These are phyloP conservation scores for Phataginus tetradactyla DNA, from an alignment of 2,797 vertebrate species.

Conservation along the genomic window DNA sequence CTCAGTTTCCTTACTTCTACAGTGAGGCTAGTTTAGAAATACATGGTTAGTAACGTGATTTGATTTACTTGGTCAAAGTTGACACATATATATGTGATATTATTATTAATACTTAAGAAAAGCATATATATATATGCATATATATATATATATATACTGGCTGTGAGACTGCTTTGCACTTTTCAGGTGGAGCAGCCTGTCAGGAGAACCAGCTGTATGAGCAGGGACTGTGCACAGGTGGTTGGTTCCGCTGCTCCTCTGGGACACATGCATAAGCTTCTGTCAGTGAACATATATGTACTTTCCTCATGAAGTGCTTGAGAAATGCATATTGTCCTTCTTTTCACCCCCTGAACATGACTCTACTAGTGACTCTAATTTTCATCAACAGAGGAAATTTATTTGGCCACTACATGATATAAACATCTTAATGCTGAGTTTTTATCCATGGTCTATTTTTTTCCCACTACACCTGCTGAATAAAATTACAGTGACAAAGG, in stretches of 20 bases:
- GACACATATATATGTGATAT: neutral
- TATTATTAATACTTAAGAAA: neutral
- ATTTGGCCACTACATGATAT: neutral
- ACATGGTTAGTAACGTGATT: neutral
- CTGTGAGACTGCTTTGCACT: neutral
- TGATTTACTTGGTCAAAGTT: neutral
- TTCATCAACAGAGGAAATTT: neutral
- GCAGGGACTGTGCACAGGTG: neutral
- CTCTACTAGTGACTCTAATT: neutral
- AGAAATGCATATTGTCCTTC: neutral
- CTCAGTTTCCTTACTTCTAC: neutral
- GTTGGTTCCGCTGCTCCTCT: neutral
- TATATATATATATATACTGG: neutral
- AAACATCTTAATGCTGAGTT: neutral
- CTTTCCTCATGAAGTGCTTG: neutral
- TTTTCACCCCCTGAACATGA: neutral
- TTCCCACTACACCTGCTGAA: neutral
- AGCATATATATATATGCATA: neutral
- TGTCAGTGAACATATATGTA: neutral
- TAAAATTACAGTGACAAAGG: neutral
- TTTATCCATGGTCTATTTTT: neutral
- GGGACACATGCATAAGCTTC: rapidly evolving
- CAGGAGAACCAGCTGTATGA: neutral
- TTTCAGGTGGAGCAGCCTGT: neutral
- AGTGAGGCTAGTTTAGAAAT: neutral